A percentile compares a stretch with the other conserved stretches of the same genome.
Evolutionary conservation across 2,113 vertebrate species (phyloP).

Genomic region (Phylloscopus whistleri): DNA sequence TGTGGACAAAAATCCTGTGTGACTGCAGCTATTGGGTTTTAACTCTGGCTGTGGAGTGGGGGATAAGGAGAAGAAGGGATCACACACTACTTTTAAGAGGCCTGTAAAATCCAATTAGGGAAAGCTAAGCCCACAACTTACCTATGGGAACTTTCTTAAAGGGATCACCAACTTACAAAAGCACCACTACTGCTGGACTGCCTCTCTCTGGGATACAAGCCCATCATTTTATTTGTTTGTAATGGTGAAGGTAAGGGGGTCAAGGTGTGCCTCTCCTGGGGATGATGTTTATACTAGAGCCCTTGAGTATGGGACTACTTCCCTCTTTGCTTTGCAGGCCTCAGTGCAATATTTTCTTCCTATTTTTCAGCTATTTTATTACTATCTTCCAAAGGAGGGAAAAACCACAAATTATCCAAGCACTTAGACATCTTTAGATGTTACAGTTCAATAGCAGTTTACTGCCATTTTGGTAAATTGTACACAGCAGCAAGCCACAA

Average conservation of each 20-base stretch:
- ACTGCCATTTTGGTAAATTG: conserved; percentile 66
- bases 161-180: neutral
- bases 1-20: neutral
- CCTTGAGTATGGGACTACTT: neutral
- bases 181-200: neutral
- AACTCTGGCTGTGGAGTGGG: neutral
- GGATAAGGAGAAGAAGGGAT: neutral
- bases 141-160: neutral
- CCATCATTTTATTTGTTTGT: neutral
- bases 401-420: conserved; percentile 48
- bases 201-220: neutral
- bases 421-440: conserved; percentile 60
- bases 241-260: neutral
- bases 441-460: conserved; percentile 66
- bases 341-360: neutral
- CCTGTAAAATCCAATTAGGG: neutral
- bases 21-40: neutral
- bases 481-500: conserved; percentile 61
- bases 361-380: conserved; percentile 39
- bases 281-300: neutral
- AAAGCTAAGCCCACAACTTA: neutral
- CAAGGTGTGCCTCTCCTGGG: neutral
- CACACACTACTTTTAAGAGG: neutral
- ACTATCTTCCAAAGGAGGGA: neutral
- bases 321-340: neutral